Percentiles rank a stretch among this genome's conserved stretches.
These are phyloP conservation scores for Sebastes cheni DNA, from an alignment of 2,797 vertebrate species.

Conservation along the genomic window DNA sequence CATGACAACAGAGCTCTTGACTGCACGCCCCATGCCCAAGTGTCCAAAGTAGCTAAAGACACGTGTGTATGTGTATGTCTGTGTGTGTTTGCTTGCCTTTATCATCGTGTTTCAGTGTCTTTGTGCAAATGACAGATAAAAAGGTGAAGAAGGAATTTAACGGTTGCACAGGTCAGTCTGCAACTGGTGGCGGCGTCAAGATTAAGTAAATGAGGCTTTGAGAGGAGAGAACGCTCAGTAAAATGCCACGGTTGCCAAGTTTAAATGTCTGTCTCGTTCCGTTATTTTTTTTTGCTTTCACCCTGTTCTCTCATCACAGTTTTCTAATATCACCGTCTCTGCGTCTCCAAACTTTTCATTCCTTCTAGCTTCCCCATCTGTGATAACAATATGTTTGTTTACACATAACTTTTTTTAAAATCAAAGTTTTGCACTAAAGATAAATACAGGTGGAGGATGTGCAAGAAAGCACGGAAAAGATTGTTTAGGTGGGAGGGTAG, in stretches of 20 bases:
- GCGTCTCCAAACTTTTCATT: neutral
- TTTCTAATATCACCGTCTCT: neutral
- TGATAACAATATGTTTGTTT: neutral
- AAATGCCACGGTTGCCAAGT: constrained; percentile 1
- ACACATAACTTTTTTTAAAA: neutral
- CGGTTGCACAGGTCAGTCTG: neutral
- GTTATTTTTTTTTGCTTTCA: neutral
- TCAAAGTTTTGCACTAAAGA: neutral
- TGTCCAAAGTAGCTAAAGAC: constrained; percentile 39
- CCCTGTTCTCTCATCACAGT: neutral
- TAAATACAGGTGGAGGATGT: neutral
- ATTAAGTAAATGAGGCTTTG: neutral
- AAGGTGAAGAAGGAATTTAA: neutral
- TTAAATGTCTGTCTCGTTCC: neutral
- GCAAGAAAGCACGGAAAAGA: accelerated
- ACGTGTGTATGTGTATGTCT: neutral
- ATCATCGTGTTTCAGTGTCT: neutral
- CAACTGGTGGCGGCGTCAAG: neutral
- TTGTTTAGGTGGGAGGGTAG: neutral
- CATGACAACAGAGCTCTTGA: constrained; percentile 71
- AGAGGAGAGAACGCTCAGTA: neutral
- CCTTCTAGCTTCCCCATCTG: neutral
- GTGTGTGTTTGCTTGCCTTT: neutral
- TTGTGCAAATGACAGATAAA: constrained; percentile 2
- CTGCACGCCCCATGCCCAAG: constrained; percentile 45